Percentiles rank a stretch among this genome's conserved stretches.
Conservation (phyloP, 2,797 vertebrate species). For the Anabacerthia variegaticeps region DNA sequence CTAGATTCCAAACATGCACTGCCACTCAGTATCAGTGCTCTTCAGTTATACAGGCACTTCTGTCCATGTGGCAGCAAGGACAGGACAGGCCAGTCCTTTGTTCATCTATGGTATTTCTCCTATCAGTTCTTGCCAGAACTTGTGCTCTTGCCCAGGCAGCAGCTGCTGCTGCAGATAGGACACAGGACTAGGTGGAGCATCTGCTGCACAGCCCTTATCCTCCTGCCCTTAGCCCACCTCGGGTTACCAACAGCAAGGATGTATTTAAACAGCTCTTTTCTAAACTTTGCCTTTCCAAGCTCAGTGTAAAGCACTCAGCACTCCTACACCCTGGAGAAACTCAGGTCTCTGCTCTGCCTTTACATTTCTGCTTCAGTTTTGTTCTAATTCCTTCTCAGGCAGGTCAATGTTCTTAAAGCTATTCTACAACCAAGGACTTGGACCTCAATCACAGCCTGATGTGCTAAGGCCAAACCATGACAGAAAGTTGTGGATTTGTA, state of each 20-base stretch:
- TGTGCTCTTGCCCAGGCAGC: background rate
- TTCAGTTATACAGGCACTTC: background rate
- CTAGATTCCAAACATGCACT: background rate
- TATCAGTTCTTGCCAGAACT: background rate
- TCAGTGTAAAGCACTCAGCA: fast-evolving
- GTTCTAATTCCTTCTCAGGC: background rate
- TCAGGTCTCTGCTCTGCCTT: background rate
- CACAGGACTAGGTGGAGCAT: background rate
- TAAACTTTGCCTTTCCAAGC: background rate
- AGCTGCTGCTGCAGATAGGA: conserved; percentile 3
- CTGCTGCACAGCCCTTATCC: background rate
- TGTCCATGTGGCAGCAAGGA: fast-evolving
- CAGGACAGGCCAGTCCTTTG: background rate
- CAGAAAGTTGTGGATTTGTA: background rate
- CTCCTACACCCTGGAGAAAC: background rate
- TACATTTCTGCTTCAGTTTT: background rate
- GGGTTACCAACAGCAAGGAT: background rate
- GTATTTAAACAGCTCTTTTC: background rate
- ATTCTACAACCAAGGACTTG: background rate
- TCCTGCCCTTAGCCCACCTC: background rate
- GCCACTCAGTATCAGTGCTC: background rate
- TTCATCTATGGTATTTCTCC: background rate
- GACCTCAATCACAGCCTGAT: background rate
- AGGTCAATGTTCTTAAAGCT: background rate
- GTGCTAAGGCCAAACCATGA: background rate